These are phyloP conservation scores for Cistogaster globosa DNA, from an alignment of 2,888 invertebrate genomes.

Conservation along the genomic window DNA sequence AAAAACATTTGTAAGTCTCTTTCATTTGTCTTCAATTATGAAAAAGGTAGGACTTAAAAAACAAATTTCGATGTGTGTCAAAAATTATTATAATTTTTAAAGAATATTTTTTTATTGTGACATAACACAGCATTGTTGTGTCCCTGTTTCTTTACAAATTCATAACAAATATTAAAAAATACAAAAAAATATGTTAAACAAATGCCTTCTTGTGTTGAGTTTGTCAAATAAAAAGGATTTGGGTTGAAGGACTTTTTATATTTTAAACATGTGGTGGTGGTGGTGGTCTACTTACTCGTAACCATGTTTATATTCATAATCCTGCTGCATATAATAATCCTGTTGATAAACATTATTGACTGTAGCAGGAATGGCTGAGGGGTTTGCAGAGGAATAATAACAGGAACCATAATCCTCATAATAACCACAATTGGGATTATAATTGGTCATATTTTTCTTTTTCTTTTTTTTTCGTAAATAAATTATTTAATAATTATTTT, in stretches of 20 bases:
- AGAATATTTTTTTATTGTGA: too few species aligned
- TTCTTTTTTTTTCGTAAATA: constrained; percentile 9
- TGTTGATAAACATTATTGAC: constrained; percentile 80
- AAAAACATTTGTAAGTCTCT: constrained; percentile 55
- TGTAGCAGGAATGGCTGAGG: constrained; percentile 70
- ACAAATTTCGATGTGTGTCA: constrained; percentile 8
- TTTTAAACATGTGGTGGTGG: neutral
- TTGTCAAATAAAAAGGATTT: constrained; percentile 5
- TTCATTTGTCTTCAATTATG: neutral
- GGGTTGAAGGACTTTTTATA: neutral
- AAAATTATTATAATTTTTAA: neutral
- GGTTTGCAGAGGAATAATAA: constrained; percentile 76
- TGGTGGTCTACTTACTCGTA: constrained; percentile 80
- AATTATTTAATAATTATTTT: constrained; percentile 29
- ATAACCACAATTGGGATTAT: constrained; percentile 82
- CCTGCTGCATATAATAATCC: constrained; percentile 82
- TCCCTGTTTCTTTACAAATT: neutral
- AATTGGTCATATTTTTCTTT: constrained; percentile 78
- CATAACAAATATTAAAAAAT: constrained; percentile 26
- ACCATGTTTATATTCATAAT: constrained; percentile 82
- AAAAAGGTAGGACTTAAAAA: constrained; percentile 23
- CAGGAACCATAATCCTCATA: constrained; percentile 80
- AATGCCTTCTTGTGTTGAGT: constrained; percentile 23
- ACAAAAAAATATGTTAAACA: neutral
- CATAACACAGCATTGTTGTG: neutral